A percentile compares a stretch with the other conserved stretches of the same genome.
phyloP scores from a whole-genome alignment of 1,140 invertebrate genomes.

The Vollenhovia emeryi region DNA sequence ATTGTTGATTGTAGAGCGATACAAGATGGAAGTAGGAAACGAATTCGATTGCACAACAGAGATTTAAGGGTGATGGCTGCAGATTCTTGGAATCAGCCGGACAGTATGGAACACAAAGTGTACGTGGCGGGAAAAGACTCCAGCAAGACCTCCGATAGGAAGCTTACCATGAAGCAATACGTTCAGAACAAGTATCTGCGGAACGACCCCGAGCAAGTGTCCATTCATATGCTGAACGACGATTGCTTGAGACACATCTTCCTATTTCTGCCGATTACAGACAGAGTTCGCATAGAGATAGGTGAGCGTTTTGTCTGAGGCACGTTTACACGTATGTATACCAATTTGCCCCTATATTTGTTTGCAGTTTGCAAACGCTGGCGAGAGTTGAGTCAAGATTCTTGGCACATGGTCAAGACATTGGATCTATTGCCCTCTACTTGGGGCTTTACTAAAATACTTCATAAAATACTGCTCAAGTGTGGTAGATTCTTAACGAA shows the following conservation, averaged over 20 bases:
- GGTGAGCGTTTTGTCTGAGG: constrained; percentile 62
- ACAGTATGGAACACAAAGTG: constrained; percentile 77
- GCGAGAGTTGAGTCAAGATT: constrained; percentile 75
- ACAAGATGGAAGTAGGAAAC: constrained; percentile 70
- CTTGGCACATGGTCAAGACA: constrained; percentile 76
- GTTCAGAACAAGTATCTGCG: constrained; percentile 47
- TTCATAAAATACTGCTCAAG: constrained; percentile 79
- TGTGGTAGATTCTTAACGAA: constrained; percentile 79
- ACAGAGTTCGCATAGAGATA: constrained; percentile 80
- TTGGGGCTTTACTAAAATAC: constrained; percentile 67
- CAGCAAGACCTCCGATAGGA: constrained; percentile 15
- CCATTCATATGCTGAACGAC: constrained; percentile 80
- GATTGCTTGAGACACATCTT: constrained; percentile 82
- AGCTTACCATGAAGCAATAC: constrained; percentile 15
- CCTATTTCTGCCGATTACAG: constrained; percentile 77
- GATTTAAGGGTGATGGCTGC: constrained; percentile 79
- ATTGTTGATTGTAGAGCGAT: constrained; percentile 74
- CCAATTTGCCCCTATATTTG: too few species aligned
- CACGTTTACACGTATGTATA: too few species aligned
- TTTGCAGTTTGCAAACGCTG: constrained; percentile 80
- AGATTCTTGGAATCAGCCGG: constrained; percentile 84
- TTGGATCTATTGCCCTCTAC: constrained; percentile 69
- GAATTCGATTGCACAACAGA: constrained; percentile 79
- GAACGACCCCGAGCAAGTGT: constrained; percentile 60
- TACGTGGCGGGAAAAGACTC: constrained; percentile 63